Conservation (phyloP, 2,113 vertebrate species). For the Limanda limanda region DNA sequence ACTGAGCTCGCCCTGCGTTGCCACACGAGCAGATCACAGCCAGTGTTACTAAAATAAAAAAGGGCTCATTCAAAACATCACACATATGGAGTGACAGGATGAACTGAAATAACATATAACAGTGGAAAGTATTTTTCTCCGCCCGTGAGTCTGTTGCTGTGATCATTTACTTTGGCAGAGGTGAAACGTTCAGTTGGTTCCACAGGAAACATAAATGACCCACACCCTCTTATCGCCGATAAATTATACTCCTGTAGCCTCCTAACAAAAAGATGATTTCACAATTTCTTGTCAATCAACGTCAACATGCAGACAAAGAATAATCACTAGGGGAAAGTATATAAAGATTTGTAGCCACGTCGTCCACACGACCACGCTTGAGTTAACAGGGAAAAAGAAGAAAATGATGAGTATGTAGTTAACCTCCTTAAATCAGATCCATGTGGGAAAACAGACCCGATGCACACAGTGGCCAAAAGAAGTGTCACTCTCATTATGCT, state of each 20-base stretch:
- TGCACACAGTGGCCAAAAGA: slow-evolving; percentile 13
- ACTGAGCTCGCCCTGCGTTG: slow-evolving; percentile 3
- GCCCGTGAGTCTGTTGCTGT: slow-evolving; percentile 35
- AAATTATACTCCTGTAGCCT: slow-evolving; percentile 31
- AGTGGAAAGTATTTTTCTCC: slow-evolving; percentile 50
- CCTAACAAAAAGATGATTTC: slow-evolving; percentile 34
- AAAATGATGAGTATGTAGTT: slow-evolving; percentile 48
- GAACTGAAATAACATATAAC: slow-evolving; percentile 56
- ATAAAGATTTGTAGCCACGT: background rate
- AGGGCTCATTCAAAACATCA: slow-evolving; percentile 14
- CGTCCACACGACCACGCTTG: background rate
- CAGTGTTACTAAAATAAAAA: background rate
- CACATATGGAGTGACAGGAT: slow-evolving; percentile 46
- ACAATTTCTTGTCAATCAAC: slow-evolving; percentile 20
- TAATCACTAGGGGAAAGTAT: slow-evolving; percentile 10
- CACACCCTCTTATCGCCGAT: slow-evolving; percentile 57
- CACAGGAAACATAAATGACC: slow-evolving; percentile 64
- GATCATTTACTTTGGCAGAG: slow-evolving; percentile 67
- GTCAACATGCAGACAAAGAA: slow-evolving; percentile 5
- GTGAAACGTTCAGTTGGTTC: slow-evolving; percentile 45
- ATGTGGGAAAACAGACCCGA: slow-evolving; percentile 38
- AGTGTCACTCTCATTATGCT: slow-evolving; percentile 38
- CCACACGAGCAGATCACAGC: slow-evolving; percentile 16
- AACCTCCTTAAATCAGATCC: slow-evolving; percentile 42
- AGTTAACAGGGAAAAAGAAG: slow-evolving; percentile 24